Base-by-base conservation (phyloP, 2,797 vertebrate genomes). In the Varecia variegata region DNA sequence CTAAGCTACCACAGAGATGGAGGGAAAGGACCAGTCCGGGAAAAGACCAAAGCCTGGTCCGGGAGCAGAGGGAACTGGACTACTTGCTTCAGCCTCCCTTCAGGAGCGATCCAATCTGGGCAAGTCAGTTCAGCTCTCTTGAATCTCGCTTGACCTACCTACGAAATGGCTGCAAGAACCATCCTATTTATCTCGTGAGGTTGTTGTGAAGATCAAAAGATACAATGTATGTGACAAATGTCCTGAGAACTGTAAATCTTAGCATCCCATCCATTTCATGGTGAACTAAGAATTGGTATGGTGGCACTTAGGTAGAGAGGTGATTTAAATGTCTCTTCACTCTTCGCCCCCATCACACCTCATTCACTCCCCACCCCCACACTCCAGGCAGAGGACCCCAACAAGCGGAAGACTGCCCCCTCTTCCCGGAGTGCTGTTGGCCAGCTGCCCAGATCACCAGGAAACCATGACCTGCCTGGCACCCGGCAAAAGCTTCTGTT, bases 371-470 rank as follows among this genome's bases (percentile, higher is more conserved):
- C 2, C n/a, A n/a, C 62, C 76, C 3, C 12, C n/a, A 4, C 47
- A 1, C 1, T 45, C 52, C 7, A 9, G 94, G 43, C 10, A n/a
- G 50, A 68, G 89, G 67, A 47, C 20, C 21, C 13, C 35, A 35
- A 96, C 60, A 1, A 10, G 27, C 23, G 35, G 5, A n/a, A 74
- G 50, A 52, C 0, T 45, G 68, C 67, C 71, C 70, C 35, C 3
- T 5, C 87, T 23, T 70, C 76, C 88, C 56, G 1, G 68, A 50
- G 50, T 6, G 1, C 4, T 0, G 0, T 35, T 52, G 15, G 30
- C 88, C 84, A 12, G 10, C 7, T 17, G 52, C 23, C 45, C 25
- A 0, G 0, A 20, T 32, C 35, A 27, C 10, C 20, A 13, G 62
- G 45, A 74, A 47, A 65, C 15, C 30, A n/a, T 6, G 62, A 35